Evolutionary conservation across 2,888 invertebrate species (phyloP).

Genomic region (Drosophila rellima): DNA sequence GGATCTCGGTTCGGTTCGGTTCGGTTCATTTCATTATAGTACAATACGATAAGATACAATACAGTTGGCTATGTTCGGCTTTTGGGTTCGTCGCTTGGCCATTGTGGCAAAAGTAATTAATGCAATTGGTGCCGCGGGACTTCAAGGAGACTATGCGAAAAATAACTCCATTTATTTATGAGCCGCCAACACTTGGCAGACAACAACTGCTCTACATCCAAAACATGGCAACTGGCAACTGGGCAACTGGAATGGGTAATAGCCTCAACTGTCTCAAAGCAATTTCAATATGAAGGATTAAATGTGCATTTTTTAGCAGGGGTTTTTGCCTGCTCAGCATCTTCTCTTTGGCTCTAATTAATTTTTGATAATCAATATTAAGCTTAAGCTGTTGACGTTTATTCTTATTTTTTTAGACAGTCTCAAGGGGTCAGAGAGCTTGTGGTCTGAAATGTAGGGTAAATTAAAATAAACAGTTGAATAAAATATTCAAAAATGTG

Average conservation of each 20-base stretch:
- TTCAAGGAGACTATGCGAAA: slow-evolving; percentile 59
- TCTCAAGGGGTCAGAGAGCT: background rate
- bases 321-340: background rate
- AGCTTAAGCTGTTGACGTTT: slow-evolving; percentile 6
- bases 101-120: slow-evolving; percentile 67
- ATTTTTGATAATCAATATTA: slow-evolving; percentile 17
- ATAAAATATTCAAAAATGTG: background rate
- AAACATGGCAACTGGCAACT: slow-evolving; percentile 7
- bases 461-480: background rate
- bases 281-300: slow-evolving; percentile 27
- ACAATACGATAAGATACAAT: background rate
- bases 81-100: slow-evolving; percentile 27
- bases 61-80: slow-evolving; percentile 3
- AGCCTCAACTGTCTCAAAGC: slow-evolving; percentile 16
- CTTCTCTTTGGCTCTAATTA: slow-evolving; percentile 8
- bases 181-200: slow-evolving; percentile 73
- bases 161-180: slow-evolving; percentile 79
- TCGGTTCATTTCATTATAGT: background rate
- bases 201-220: slow-evolving; percentile 20
- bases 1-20: slow-evolving; percentile 9
- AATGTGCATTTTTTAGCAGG: slow-evolving; percentile 11
- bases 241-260: slow-evolving; percentile 35
- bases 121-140: slow-evolving; percentile 72
- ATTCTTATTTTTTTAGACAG: background rate
- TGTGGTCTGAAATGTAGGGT: background rate